Conservation (phyloP, 2,113 vertebrate species). For the Nerophis lumbriciformis region DNA sequence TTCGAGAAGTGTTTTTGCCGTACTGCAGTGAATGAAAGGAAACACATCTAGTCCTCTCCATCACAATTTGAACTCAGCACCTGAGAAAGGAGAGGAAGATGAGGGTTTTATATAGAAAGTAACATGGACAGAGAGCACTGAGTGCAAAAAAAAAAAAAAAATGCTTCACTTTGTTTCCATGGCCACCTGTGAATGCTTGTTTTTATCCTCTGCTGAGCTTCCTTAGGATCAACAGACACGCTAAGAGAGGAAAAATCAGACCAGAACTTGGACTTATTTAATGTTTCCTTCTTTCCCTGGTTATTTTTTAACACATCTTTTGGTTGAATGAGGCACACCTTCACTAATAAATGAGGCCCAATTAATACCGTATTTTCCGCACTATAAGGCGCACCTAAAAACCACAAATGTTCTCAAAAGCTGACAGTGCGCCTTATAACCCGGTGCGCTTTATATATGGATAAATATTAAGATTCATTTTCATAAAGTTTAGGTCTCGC, state of each 20-base stretch:
- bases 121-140: conserved; percentile 69
- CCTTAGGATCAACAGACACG: conserved; percentile 22
- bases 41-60: not conserved
- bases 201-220: conserved; percentile 43
- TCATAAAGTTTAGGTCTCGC: too few relatives aligned
- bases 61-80: conserved; percentile 11
- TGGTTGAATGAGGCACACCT: too few relatives aligned
- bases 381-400: too few relatives aligned
- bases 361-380: too few relatives aligned
- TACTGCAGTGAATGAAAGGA: too few relatives aligned
- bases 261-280: not conserved
- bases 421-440: too few relatives aligned
- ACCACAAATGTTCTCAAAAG: too few relatives aligned
- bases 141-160: conserved; percentile 65
- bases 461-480: too few relatives aligned
- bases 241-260: conserved; percentile 2
- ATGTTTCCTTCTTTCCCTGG: too few relatives aligned
- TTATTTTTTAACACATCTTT: too few relatives aligned
- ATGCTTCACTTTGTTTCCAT: conserved; percentile 86
- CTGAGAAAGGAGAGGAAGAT: conserved; percentile 16
- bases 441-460: too few relatives aligned
- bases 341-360: too few relatives aligned
- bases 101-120: conserved; percentile 27
- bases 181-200: conserved; percentile 83
- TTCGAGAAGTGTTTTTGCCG: not conserved